Percentiles rank a stretch among this genome's conserved stretches.
Evolutionary conservation across 2,888 invertebrate species (phyloP).

Genomic region (Thymelicus acteon): DNA sequence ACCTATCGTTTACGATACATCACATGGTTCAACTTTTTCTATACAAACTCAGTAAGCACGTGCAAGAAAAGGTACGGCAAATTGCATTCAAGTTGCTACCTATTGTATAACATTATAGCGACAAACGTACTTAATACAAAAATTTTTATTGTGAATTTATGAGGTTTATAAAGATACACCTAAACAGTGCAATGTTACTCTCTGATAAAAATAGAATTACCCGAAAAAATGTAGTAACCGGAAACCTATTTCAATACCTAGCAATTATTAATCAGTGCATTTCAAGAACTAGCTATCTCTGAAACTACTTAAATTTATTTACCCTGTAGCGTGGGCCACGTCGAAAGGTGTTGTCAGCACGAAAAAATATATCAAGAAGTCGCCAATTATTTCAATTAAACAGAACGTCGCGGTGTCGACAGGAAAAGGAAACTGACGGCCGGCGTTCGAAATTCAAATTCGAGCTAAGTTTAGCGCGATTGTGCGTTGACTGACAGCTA

Average conservation of each 20-base stretch:
- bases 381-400: conserved; percentile 84
- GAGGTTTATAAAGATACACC: too few species aligned
- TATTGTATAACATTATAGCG: background rate
- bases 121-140: too few species aligned
- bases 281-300: conserved; percentile 27
- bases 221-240: conserved; percentile 23
- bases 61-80: background rate
- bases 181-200: too few species aligned
- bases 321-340: conserved; percentile 45
- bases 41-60: background rate
- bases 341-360: conserved; percentile 69
- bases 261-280: conserved; percentile 15
- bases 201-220: too few species aligned
- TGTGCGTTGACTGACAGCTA: conserved; percentile 79
- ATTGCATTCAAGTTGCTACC: background rate
- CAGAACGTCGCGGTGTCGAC: conserved; percentile 74
- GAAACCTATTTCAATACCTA: conserved; percentile 45
- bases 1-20: conserved; percentile 40
- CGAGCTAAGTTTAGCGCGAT: conserved; percentile 72
- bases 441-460: conserved; percentile 49
- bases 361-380: conserved; percentile 69
- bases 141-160: too few species aligned
- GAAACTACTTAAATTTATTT: conserved; percentile 39
- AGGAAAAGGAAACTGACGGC: conserved; percentile 74
- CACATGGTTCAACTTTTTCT: conserved; percentile 24